phyloP scores from a whole-genome alignment of 2,797 vertebrate species.

The Bufotes viridis region DNA sequence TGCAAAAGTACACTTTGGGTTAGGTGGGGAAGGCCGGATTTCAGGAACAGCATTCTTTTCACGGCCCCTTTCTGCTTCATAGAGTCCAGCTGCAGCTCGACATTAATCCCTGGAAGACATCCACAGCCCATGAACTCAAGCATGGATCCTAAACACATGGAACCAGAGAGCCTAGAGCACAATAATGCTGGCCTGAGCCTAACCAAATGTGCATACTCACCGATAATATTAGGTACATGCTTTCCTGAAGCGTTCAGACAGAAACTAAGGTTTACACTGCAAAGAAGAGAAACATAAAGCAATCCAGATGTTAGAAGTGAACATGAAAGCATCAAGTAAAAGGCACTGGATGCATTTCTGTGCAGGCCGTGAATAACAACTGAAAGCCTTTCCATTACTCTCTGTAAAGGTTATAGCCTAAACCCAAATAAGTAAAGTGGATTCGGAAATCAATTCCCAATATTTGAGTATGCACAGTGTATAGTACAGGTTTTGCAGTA shows the following conservation, averaged over 20 bases:
- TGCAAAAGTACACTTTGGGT: constrained; percentile 74
- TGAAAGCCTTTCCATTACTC: background rate
- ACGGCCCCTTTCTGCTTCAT: constrained; percentile 85
- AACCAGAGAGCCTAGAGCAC: background rate
- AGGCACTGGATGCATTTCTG: background rate
- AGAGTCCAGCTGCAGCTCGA: constrained; percentile 87
- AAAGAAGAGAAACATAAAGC: constrained; percentile 41
- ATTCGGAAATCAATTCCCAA: background rate
- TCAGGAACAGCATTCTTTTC: constrained; percentile 84
- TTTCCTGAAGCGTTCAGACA: constrained; percentile 91
- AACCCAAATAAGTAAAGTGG: background rate
- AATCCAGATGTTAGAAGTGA: constrained; percentile 31
- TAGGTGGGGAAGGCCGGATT: constrained; percentile 78
- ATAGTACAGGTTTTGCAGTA: too few species aligned
- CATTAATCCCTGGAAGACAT: constrained; percentile 79
- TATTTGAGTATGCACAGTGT: too few species aligned
- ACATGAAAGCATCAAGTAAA: background rate
- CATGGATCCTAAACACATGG: constrained; percentile 27
- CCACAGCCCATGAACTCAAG: constrained; percentile 1
- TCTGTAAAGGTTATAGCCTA: background rate
- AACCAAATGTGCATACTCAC: constrained; percentile 74
- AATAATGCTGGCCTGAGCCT: background rate
- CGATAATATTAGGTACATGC: constrained; percentile 82
- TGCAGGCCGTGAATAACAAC: background rate
- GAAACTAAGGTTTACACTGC: constrained; percentile 92